phyloP scores from a whole-genome alignment of 2,888 invertebrate genomes.

The Leuctra nigra region DNA sequence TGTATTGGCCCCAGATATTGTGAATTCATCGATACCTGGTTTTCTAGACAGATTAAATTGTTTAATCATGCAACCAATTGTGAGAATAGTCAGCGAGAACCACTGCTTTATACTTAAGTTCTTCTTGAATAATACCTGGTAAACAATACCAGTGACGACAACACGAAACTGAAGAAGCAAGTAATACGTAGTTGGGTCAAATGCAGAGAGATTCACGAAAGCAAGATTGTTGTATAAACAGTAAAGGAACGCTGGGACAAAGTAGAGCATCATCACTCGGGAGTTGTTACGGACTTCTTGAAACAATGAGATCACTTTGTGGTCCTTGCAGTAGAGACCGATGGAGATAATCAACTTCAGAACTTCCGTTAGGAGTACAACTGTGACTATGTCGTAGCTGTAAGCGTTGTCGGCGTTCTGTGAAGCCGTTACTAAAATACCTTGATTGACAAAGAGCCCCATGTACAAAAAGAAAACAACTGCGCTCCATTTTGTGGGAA shows the following conservation, averaged over 20 bases:
- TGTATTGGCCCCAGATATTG: not conserved
- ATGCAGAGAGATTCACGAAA: conserved; percentile 81
- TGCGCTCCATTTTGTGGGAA: conserved; percentile 75
- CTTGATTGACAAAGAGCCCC: conserved; percentile 85
- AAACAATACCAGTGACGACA: conserved; percentile 84
- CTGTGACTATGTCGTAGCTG: conserved; percentile 80
- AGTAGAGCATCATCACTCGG: conserved; percentile 65
- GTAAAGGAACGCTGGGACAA: conserved; percentile 85
- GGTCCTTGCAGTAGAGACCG: conserved; percentile 60
- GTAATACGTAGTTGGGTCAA: conserved; percentile 93
- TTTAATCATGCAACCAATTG: conserved; percentile 86
- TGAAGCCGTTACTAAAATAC: conserved; percentile 85
- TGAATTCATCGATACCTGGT: not conserved
- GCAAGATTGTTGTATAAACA: conserved; percentile 93
- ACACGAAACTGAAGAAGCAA: conserved; percentile 84
- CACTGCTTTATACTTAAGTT: conserved; percentile 75
- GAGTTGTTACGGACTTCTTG: conserved; percentile 52
- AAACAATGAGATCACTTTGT: conserved; percentile 48
- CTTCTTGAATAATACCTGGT: conserved; percentile 84
- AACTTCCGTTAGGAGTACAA: conserved; percentile 82
- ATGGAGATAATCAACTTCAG: conserved; percentile 72
- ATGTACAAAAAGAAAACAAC: conserved; percentile 80
- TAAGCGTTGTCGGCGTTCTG: conserved; percentile 75
- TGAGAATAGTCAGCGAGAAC: conserved; percentile 80
- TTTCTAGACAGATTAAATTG: conserved; percentile 53